These are phyloP conservation scores for Drosophila bipectinata DNA, from an alignment of 1,140 invertebrate genomes.

Conservation along the genomic window DNA sequence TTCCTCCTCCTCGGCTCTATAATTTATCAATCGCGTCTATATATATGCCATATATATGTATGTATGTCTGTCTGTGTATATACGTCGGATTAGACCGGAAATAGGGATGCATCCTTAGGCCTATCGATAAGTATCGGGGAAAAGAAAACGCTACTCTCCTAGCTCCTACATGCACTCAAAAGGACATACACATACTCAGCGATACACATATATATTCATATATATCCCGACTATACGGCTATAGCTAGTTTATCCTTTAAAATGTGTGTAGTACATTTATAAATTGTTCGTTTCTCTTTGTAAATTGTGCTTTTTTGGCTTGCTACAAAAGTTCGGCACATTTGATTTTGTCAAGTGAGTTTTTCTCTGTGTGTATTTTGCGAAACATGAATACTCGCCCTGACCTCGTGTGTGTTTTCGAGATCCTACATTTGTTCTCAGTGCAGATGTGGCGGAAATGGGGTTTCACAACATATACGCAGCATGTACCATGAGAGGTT, in stretches of 20 bases:
- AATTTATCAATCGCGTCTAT: conserved; percentile 12
- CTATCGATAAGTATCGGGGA: conserved; percentile 16
- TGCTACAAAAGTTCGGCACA: conserved; percentile 54
- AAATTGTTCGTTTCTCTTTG: conserved; percentile 41
- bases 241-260: neutral
- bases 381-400: conserved; percentile 4
- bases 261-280: conserved; percentile 31
- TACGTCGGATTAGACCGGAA: neutral
- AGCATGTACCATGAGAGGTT: neutral
- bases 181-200: conserved; percentile 30
- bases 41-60: conserved; percentile 3
- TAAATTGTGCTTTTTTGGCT: conserved; percentile 40
- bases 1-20: conserved; percentile 3
- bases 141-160: too few species aligned
- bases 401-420: neutral
- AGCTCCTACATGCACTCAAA: conserved; percentile 11
- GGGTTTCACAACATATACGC: neutral
- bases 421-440: neutral
- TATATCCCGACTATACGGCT: conserved; percentile 15
- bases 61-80: neutral
- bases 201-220: conserved; percentile 15
- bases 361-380: conserved; percentile 1
- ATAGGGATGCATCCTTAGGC: conserved; percentile 13
- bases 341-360: conserved; percentile 43
- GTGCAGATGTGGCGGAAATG: neutral